Conservation (phyloP, 2,113 vertebrate genomes). For the Nycticebus coucang region DNA sequence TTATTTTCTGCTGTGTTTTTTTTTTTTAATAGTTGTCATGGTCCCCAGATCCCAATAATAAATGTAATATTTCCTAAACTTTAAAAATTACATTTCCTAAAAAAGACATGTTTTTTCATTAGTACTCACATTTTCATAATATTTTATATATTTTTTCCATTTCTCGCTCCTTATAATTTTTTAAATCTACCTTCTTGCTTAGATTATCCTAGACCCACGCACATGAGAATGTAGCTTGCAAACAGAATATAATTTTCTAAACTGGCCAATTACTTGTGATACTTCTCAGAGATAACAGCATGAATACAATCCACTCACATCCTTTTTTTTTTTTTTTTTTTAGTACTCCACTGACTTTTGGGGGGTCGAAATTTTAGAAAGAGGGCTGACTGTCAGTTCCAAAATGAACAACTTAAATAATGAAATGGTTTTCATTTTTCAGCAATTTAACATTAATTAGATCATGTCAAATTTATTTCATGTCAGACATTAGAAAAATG, state of each 20-base stretch:
- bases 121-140: not conserved
- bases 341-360: not conserved
- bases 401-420: constrained; percentile 5
- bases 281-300: not conserved
- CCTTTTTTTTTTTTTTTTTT: not conserved
- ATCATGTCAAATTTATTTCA: constrained; percentile 71
- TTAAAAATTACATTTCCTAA: constrained; percentile 31
- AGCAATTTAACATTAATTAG: constrained; percentile 54
- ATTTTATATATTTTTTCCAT: not conserved
- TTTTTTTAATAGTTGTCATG: not conserved
- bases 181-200: not conserved
- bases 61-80: not conserved
- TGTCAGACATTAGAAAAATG: constrained; percentile 70
- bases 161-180: not conserved
- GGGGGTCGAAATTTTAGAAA: not conserved
- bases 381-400: constrained; percentile 32
- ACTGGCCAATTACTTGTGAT: not conserved
- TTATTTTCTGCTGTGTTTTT: not conserved
- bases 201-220: not conserved
- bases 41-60: not conserved
- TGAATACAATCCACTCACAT: not conserved
- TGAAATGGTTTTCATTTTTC: constrained; percentile 53
- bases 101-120: constrained; percentile 18
- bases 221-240: not conserved
- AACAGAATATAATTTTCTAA: not conserved